A percentile compares a stretch with the other conserved stretches of the same genome.
These are phyloP conservation scores for Rhinoderma darwinii DNA, from an alignment of 2,113 vertebrate species.

Conservation along the genomic window DNA sequence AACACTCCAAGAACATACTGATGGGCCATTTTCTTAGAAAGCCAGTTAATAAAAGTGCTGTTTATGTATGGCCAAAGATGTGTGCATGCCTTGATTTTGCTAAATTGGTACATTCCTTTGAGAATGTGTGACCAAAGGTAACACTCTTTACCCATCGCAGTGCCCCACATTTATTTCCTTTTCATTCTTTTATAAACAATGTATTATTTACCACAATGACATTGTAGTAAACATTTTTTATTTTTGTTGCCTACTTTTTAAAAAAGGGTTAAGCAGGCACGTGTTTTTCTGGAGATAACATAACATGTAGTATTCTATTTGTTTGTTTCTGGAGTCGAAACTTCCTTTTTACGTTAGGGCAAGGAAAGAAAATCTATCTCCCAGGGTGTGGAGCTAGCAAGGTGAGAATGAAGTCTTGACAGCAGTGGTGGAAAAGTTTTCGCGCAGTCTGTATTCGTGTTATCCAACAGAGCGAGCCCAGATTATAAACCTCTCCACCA, in stretches of 20 bases:
- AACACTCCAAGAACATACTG: too few species aligned
- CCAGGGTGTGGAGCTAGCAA: conserved; percentile 53
- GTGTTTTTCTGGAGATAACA: conserved; percentile 7
- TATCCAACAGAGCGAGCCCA: conserved; percentile 44
- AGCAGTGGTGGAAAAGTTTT: conserved; percentile 48
- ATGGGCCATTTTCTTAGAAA: too few species aligned
- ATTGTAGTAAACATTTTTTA: not conserved
- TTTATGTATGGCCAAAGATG: not conserved
- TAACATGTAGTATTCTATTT: conserved; percentile 42
- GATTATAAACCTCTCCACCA: conserved; percentile 45
- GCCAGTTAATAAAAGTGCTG: too few species aligned
- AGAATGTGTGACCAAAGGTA: not conserved
- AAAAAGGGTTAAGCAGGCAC: not conserved
- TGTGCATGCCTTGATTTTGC: not conserved
- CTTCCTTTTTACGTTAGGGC: conserved; percentile 40
- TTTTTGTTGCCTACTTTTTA: not conserved
- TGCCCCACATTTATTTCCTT: not conserved
- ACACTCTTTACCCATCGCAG: not conserved
- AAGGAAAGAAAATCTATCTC: conserved; percentile 44
- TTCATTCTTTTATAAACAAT: not conserved
- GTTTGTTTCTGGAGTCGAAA: conserved; percentile 47
- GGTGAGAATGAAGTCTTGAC: conserved; percentile 60
- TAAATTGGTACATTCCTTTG: not conserved
- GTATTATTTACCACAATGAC: not conserved
- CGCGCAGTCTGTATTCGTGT: conserved; percentile 39